These are phyloP conservation scores for Drosophila ficusphila DNA, from an alignment of 1,140 invertebrate genomes.

Conservation along the genomic window DNA sequence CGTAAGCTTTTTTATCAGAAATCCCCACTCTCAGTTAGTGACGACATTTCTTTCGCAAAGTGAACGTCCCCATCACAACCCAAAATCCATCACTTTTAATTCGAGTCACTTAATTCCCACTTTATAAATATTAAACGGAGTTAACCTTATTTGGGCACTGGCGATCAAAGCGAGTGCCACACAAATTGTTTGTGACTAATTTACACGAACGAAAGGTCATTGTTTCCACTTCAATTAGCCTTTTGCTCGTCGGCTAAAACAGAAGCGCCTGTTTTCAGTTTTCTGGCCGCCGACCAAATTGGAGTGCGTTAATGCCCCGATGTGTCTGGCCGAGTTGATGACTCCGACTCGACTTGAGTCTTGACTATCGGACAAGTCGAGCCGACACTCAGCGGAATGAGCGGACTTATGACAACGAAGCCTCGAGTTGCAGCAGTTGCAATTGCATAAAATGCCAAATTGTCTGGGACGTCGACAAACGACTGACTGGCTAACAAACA, in stretches of 20 bases:
- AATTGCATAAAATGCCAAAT: slow-evolving; percentile 78
- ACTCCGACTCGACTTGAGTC: not conserved
- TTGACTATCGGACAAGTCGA: slow-evolving; percentile 23
- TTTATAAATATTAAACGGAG: slow-evolving; percentile 37
- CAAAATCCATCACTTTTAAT: slow-evolving; percentile 6
- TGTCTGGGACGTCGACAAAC: slow-evolving; percentile 49
- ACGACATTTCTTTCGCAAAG: not conserved
- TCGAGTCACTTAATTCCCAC: slow-evolving; percentile 14
- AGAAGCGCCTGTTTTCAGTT: slow-evolving; percentile 4
- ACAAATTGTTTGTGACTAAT: slow-evolving; percentile 75
- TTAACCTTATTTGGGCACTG: slow-evolving; percentile 45
- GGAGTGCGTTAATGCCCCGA: slow-evolving; percentile 40
- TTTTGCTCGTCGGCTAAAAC: slow-evolving; percentile 35
- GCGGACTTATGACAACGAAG: slow-evolving; percentile 55
- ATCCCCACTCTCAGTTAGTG: not conserved
- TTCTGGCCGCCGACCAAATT: slow-evolving; percentile 53
- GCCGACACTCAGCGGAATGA: slow-evolving; percentile 39
- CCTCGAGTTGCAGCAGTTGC: slow-evolving; percentile 19
- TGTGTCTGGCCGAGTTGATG: slow-evolving; percentile 35
- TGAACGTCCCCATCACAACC: not conserved
- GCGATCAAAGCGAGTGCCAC: slow-evolving; percentile 31
- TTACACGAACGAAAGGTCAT: slow-evolving; percentile 75
- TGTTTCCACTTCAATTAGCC: slow-evolving; percentile 81
- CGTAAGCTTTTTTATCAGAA: not conserved
- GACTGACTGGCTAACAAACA: slow-evolving; percentile 23